phyloP scores from a whole-genome alignment of 2,113 vertebrate species.

The Daubentonia madagascariensis region DNA sequence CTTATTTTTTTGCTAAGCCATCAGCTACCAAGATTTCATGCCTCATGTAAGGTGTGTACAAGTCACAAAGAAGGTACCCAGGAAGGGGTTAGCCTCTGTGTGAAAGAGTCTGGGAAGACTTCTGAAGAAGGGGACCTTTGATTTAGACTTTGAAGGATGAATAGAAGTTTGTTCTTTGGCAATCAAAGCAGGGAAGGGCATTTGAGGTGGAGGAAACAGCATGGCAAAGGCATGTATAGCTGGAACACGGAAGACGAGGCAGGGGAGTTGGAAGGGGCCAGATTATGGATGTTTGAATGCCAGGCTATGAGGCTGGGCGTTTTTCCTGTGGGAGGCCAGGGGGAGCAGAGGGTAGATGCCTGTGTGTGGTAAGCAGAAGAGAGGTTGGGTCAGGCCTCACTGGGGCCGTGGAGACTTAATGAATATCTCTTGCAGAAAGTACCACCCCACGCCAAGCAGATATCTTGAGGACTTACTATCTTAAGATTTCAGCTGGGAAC shows the following conservation, averaged over 20 bases:
- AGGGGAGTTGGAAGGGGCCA: background rate
- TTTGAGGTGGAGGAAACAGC: background rate
- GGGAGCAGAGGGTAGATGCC: background rate
- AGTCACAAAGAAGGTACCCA: background rate
- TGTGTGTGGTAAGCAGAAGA: background rate
- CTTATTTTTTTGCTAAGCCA: background rate
- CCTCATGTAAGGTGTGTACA: background rate
- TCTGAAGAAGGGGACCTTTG: background rate
- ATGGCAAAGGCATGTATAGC: background rate
- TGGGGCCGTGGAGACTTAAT: background rate
- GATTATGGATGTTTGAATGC: background rate
- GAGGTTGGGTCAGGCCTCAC: background rate
- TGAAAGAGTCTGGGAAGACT: background rate
- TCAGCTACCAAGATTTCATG: background rate
- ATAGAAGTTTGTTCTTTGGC: background rate
- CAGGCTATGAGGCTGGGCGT: background rate
- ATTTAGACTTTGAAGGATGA: background rate
- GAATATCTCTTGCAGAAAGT: background rate
- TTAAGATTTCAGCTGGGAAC: background rate
- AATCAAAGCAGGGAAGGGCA: background rate
- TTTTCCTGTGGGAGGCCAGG: background rate
- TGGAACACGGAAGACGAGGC: background rate
- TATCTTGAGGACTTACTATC: background rate
- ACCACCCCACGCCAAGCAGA: background rate
- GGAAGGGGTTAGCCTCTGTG: background rate